phyloP scores from a whole-genome alignment of 2,113 vertebrate genomes.

The Mustela nigripes region DNA sequence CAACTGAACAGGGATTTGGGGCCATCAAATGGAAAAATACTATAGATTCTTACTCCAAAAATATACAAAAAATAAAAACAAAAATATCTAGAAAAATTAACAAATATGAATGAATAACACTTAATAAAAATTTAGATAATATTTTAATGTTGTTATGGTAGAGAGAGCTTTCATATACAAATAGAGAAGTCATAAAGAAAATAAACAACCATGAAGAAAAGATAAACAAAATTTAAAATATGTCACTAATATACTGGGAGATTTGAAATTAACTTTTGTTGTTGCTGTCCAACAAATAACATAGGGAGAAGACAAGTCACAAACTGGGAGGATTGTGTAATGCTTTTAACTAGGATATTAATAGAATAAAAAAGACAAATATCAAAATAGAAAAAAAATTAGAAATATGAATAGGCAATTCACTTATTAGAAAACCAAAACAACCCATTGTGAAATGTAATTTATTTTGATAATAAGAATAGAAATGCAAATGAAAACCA shows the following conservation, averaged over 20 bases:
- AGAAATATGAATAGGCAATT: slow-evolving; percentile 15
- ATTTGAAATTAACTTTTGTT: background rate
- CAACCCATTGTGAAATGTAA: background rate
- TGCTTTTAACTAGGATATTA: background rate
- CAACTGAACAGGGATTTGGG: background rate
- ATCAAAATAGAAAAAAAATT: background rate
- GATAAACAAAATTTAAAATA: background rate
- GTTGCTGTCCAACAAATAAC: background rate
- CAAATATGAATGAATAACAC: background rate
- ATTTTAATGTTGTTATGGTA: background rate
- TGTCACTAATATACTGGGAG: background rate
- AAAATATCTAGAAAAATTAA: background rate
- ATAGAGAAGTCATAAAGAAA: background rate
- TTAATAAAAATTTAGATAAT: background rate
- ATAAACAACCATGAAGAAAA: background rate
- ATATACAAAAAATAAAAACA: background rate
- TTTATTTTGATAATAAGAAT: background rate
- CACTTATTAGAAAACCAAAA: slow-evolving; percentile 11
- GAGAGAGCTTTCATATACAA: background rate
- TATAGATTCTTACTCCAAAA: background rate
- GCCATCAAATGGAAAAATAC: background rate
- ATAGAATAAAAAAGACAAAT: background rate
- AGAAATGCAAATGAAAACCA: background rate
- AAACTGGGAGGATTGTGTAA: background rate
- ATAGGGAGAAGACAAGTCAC: background rate